These are phyloP conservation scores for Laticauda laticaudata DNA, from an alignment of 2,113 vertebrate genomes.

Conservation along the genomic window DNA sequence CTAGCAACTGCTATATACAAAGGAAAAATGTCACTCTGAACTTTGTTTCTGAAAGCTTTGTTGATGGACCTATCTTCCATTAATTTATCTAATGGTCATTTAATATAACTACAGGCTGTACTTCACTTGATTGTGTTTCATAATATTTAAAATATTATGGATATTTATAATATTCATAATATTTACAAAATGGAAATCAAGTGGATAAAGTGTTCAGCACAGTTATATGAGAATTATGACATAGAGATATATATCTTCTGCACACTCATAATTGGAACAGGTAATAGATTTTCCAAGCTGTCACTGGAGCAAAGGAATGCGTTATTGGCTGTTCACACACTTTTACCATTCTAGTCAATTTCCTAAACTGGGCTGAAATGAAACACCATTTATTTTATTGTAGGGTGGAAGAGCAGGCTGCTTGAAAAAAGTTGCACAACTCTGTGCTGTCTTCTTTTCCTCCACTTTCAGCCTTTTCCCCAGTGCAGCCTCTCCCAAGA, in stretches of 20 bases:
- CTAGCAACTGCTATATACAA: not conserved
- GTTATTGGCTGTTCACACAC: constrained; percentile 63
- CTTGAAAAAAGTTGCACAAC: not conserved
- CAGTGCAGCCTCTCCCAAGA: not conserved
- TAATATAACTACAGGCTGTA: constrained; percentile 43
- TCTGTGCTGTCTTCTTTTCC: not conserved
- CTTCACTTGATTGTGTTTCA: constrained; percentile 28
- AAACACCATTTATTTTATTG: constrained; percentile 63
- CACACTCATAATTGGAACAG: constrained; percentile 5
- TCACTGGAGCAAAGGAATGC: constrained; percentile 51
- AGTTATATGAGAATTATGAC: constrained; percentile 1
- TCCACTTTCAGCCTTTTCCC: not conserved
- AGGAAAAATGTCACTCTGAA: not conserved
- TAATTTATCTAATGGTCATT: constrained; percentile 44
- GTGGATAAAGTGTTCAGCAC: constrained; percentile 41
- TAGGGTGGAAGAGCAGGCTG: constrained; percentile 1
- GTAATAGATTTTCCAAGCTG: constrained; percentile 27
- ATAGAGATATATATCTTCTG: not conserved
- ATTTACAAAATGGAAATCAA: constrained; percentile 41
- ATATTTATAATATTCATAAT: constrained; percentile 17
- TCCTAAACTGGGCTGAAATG: constrained; percentile 67
- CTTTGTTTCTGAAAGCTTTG: not conserved
- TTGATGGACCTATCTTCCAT: not conserved
- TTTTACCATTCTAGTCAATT: constrained; percentile 59
- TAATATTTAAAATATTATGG: not conserved